phyloP scores from a whole-genome alignment of 92 coral and sea anemone genomes.

The Porites evermanni region DNA sequence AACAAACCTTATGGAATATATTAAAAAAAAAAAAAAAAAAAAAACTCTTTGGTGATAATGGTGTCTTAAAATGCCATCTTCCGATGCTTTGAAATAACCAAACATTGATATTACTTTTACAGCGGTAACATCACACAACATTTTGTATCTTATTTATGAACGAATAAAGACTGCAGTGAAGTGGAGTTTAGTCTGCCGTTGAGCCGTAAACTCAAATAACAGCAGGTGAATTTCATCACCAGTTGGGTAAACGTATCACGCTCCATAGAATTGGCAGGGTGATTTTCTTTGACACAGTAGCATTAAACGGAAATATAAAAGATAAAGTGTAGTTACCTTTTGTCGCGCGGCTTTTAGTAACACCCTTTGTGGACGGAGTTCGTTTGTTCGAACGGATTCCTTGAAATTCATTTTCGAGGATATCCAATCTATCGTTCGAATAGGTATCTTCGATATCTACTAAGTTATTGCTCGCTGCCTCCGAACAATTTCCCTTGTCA shows the following conservation, averaged over 20 bases:
- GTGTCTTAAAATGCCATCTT: neutral
- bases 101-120: too few species aligned
- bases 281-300: neutral
- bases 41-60: too few species aligned
- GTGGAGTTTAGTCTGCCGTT: neutral
- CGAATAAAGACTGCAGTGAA: neutral
- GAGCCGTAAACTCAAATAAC: neutral
- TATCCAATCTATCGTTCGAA: neutral
- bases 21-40: too few species aligned
- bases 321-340: constrained; percentile 39
- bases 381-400: neutral
- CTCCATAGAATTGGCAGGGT: constrained; percentile 10
- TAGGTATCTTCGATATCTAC: constrained; percentile 11
- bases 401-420: neutral
- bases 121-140: too few species aligned
- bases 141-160: too few species aligned
- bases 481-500: neutral
- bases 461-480: constrained; percentile 28
- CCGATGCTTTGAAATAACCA: neutral
- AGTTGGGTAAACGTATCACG: neutral
- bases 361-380: neutral
- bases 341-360: neutral
- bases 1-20: neutral
- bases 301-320: constrained; percentile 15
- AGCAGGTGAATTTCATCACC: constrained; percentile 27